Evolutionary conservation across 2,113 vertebrate genomes (phyloP), one percentile per base, ranked within the genome.

Genomic region (Cyrtonyx montezumae): DNA sequence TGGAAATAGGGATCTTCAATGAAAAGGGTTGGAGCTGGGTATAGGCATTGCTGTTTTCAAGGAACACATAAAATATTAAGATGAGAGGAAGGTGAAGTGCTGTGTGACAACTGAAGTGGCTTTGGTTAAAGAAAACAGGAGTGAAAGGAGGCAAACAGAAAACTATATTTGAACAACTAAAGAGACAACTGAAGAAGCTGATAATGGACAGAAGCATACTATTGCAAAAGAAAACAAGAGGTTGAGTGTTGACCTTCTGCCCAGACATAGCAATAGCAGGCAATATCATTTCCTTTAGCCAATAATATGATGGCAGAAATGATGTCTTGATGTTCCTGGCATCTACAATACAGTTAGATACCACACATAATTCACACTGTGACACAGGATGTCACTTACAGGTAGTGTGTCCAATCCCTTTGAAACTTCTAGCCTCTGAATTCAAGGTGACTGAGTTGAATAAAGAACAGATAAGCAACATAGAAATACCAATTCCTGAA

Each of bases 1-100:
- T 6, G 37, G 17, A 45, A 9, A 3, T 2, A 11, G 13, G 10
- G 26, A 26, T 2, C 8, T 26, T n/a, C 25, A 8, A 1, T 1
- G 34, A 28, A 10, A 32, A 79, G 6, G 14, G 19, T 17, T 53
- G 11, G 61, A n/a, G 42, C 13, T 42, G 49, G 25, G 30, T 28
- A 53, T 51, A 43, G 19, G n/a, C 9, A 11, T 5, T 14, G 6
- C 4, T 11, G 0, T 30, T 13, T 4, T 11, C 55, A 19, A 49
- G 8, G 4, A 6, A 58, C 16, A 37, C 65, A 66, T 36, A 16
- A 9, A 36, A 26, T 6, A 8, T 4, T 28, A n/a, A 76, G 9
- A 5, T 8, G 34, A 74, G 13, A 18, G 17, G 1, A 48, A 73
- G 92, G 61, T 6, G 11, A 73, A 88, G 19, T 25, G 13, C 17